phyloP scores from a whole-genome alignment of 92 coral and sea anemone genomes.

The Palythoa caribaeorum region DNA sequence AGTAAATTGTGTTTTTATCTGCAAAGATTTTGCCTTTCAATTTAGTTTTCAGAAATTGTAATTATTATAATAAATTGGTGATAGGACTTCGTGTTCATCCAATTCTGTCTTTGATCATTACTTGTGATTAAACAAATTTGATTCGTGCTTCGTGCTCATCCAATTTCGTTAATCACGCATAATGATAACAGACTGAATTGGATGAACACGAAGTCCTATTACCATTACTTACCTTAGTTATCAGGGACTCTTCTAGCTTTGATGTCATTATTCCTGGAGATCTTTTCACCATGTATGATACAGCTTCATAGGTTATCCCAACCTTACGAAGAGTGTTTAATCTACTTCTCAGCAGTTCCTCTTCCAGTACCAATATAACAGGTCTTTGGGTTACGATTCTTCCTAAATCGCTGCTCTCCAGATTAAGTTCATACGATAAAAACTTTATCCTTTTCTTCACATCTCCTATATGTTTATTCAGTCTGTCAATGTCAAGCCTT shows the following conservation, averaged over 20 bases:
- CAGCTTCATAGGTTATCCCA: constrained; percentile 77
- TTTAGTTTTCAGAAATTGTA: no score
- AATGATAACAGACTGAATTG: no score
- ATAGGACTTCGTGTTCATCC: no score
- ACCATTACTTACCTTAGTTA: constrained; percentile 69
- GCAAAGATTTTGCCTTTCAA: no score
- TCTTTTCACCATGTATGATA: constrained; percentile 70
- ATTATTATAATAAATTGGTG: no score
- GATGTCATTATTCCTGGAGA: constrained; percentile 93
- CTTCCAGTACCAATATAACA: constrained; percentile 69
- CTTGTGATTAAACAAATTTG: no score
- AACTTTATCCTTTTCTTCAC: constrained; percentile 27
- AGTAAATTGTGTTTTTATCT: no score
- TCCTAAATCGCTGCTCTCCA: constrained; percentile 56
- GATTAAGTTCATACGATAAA: constrained; percentile 30
- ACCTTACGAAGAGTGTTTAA: constrained; percentile 67
- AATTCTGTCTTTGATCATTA: no score
- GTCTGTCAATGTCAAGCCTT: constrained; percentile 5
- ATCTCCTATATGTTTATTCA: not conserved
- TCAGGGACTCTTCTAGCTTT: constrained; percentile 71
- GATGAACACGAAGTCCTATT: no score
- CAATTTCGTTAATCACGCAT: no score
- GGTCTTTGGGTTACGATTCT: constrained; percentile 79
- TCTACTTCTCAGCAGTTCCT: constrained; percentile 67
- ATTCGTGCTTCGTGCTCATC: no score